Evolutionary conservation across 2,888 invertebrate genomes (phyloP), one percentile per base, ranked within the genome.

Genomic region (Stratiomys singularior): DNA sequence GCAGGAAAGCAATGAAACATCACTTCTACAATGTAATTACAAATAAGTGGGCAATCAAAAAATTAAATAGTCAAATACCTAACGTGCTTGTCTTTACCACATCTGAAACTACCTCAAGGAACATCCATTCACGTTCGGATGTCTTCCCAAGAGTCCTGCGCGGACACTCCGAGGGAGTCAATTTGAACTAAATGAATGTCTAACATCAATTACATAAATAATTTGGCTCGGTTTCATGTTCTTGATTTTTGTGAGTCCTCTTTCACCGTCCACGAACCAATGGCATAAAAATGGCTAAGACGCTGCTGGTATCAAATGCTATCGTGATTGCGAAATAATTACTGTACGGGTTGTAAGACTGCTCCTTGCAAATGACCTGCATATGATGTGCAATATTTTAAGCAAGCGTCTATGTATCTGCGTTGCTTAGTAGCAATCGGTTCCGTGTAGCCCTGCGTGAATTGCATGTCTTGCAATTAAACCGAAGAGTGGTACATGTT

Each of bases 141-240:
- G 25, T 13, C 18, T 23, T 7, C 21, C 60, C 2, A 21, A 23
- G 21, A 60, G 37, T 37, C 37, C 5, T 37, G 9, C 9, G 37
- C 37, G 9, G 9, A 37, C 5, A 37, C 3, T 5, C 37, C 37
- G 5, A 37, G 9, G 37, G 37, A 37, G 37, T 11, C 69, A 47
- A 44, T 25, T 27, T 13, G 27, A 27, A 63, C 7, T 9, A 37
- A 66, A 18, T 30, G 44, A 44, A 25, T 30, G 44, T 69, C 46
- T 46, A 69, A 47, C 69, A 25, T 69, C 46, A 69, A 69, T 69
- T 69, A 69, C 69, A 69, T 69, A 69, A 46, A 69, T 69, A 44
- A 69, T 69, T 46, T 46, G 69, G 46, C 30, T 69, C 27, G 23
- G 21, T 69, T 46, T 44, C 21, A 44, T 66, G 18, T 30, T 28